Evolutionary conservation across 2,888 invertebrate species (phyloP).

Genomic region (Antitype chi): DNA sequence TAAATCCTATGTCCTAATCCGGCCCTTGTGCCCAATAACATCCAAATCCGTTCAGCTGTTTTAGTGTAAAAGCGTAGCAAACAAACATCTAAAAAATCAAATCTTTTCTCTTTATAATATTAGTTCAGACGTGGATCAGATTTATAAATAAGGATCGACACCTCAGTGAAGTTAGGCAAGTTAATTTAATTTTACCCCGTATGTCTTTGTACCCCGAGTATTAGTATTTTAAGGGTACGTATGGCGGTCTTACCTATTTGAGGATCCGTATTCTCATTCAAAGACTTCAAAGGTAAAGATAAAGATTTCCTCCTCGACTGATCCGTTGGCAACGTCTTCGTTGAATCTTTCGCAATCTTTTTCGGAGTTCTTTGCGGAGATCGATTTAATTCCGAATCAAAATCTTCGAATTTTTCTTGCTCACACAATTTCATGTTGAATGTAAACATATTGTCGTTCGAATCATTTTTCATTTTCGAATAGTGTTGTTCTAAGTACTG

Average conservation of each 20-base stretch:
- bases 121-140: too few species aligned
- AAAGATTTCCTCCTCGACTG: slow-evolving; percentile 90
- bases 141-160: too few species aligned
- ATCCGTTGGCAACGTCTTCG: slow-evolving; percentile 78
- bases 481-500: slow-evolving; percentile 93
- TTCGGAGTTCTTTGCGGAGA: slow-evolving; percentile 87
- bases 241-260: slow-evolving; percentile 68
- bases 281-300: slow-evolving; percentile 93
- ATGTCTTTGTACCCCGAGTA: neutral
- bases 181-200: neutral
- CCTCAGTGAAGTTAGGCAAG: neutral
- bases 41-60: too few species aligned
- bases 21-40: too few species aligned
- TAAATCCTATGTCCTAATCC: too few species aligned
- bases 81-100: too few species aligned
- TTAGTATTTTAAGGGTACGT: neutral
- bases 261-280: slow-evolving; percentile 86
- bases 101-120: too few species aligned
- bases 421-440: slow-evolving; percentile 83
- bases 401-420: slow-evolving; percentile 87
- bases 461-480: slow-evolving; percentile 87
- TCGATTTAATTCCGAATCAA: slow-evolving; percentile 85
- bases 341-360: slow-evolving; percentile 81
- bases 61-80: too few species aligned
- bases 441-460: slow-evolving; percentile 86